A percentile compares a stretch with the other conserved stretches of the same genome.
Evolutionary conservation across 2,888 invertebrate species (phyloP).

Genomic region (Eledone cirrhosa): DNA sequence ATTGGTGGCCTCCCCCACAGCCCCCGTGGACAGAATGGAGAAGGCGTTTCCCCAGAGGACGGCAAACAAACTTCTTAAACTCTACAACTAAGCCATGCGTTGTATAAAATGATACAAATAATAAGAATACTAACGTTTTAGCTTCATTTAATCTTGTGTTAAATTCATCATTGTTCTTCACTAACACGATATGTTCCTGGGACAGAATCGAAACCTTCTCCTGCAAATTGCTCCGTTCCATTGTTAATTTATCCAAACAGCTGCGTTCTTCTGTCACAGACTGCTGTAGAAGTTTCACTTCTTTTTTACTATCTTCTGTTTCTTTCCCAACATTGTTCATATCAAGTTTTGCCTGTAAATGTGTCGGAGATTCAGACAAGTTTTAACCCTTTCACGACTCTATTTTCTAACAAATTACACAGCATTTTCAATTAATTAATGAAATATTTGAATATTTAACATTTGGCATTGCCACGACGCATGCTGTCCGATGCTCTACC

Average conservation of each 20-base stretch:
- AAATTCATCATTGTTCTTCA: constrained; percentile 52
- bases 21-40: background rate
- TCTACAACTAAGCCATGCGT: too few relatives aligned
- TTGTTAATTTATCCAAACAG: constrained; percentile 50
- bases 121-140: constrained; percentile 46
- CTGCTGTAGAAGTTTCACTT: constrained; percentile 55
- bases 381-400: too few relatives aligned
- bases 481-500: too few relatives aligned
- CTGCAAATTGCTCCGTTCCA: constrained; percentile 56
- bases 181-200: constrained; percentile 54
- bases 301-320: constrained; percentile 48
- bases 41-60: background rate
- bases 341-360: constrained; percentile 53
- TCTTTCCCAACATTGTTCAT: constrained; percentile 54
- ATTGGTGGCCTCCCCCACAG: too few relatives aligned
- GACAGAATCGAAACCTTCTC: constrained; percentile 50
- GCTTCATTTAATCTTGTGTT: constrained; percentile 57
- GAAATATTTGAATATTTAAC: too few relatives aligned
- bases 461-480: too few relatives aligned
- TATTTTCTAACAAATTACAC: too few relatives aligned
- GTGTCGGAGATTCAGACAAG: too few relatives aligned
- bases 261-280: constrained; percentile 52
- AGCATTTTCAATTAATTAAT: too few relatives aligned
- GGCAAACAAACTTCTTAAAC: too few relatives aligned
- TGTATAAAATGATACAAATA: background rate